These are phyloP conservation scores for Lepidonotus clava DNA, from an alignment of 2,888 invertebrate genomes.

Conservation along the genomic window DNA sequence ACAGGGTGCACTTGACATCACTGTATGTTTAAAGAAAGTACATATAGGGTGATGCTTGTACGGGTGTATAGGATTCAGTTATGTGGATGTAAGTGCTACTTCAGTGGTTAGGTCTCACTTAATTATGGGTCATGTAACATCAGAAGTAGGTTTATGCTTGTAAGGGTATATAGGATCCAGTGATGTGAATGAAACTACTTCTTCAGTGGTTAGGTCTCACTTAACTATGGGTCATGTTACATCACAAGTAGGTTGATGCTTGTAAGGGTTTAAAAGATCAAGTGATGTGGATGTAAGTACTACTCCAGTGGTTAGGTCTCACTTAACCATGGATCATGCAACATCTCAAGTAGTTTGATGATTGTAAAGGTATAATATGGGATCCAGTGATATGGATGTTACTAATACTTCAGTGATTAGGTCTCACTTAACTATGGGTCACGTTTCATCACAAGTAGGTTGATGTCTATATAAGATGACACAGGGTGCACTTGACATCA, in stretches of 20 bases:
- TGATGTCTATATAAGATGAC: too few relatives aligned
- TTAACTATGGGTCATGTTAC: not conserved
- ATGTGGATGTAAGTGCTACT: not conserved
- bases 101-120: not conserved
- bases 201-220: not conserved
- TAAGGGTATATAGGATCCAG: too few relatives aligned
- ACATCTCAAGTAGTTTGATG: not conserved
- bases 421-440: too few relatives aligned
- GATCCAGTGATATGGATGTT: conserved; percentile 27
- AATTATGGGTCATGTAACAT: not conserved
- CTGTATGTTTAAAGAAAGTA: not conserved
- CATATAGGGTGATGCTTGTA: not conserved
- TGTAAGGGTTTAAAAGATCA: conserved; percentile 48
- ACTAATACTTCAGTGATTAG: not conserved
- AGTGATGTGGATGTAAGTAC: conserved; percentile 20
- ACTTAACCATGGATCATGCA: not conserved
- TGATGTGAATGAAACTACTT: not conserved
- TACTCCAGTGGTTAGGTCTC: not conserved
- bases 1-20: too few relatives aligned
- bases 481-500: too few relatives aligned
- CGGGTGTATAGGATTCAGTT: conserved; percentile 54
- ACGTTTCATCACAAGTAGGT: not conserved
- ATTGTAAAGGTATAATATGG: too few relatives aligned
- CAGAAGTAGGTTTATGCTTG: not conserved
- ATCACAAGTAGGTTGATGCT: not conserved